Conservation (phyloP, 2,113 vertebrate species). For the Podarcis raffonei region DNA sequence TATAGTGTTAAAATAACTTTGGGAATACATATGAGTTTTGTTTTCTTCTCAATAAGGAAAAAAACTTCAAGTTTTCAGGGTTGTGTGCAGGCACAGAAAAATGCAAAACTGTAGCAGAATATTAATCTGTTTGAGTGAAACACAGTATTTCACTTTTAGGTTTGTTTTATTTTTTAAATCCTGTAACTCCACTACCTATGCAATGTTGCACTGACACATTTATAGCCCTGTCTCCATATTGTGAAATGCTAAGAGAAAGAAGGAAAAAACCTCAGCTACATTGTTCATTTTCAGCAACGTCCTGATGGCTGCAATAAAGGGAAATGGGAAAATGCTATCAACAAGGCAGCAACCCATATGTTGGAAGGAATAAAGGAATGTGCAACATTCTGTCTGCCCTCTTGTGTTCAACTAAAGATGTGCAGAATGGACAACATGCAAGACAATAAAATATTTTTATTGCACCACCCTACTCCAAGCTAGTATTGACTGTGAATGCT, state of each 20-base stretch:
- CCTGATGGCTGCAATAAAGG: not conserved
- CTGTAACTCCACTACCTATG: not conserved
- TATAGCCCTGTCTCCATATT: not conserved
- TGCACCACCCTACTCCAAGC: not conserved
- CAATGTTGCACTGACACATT: not conserved
- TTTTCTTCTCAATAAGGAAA: not conserved
- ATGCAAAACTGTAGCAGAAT: not conserved
- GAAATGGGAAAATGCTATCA: not conserved
- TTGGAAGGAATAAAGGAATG: fast-evolving
- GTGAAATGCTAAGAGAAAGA: not conserved
- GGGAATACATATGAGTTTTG: not conserved
- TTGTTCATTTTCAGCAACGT: not conserved
- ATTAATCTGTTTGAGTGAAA: not conserved
- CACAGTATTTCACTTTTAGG: not conserved
- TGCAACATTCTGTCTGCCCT: slow-evolving; percentile 28
- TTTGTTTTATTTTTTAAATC: slow-evolving; percentile 10
- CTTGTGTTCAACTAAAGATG: slow-evolving; percentile 21
- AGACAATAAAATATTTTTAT: too few relatives aligned
- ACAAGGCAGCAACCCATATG: not conserved
- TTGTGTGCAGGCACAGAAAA: not conserved
- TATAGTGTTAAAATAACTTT: not conserved
- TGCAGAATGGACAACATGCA: not conserved
- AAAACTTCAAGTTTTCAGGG: not conserved
- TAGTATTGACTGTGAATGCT: not conserved
- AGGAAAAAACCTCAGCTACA: not conserved